Conservation (phyloP, 2,797 vertebrate species). For the Sebastes flavidus region DNA sequence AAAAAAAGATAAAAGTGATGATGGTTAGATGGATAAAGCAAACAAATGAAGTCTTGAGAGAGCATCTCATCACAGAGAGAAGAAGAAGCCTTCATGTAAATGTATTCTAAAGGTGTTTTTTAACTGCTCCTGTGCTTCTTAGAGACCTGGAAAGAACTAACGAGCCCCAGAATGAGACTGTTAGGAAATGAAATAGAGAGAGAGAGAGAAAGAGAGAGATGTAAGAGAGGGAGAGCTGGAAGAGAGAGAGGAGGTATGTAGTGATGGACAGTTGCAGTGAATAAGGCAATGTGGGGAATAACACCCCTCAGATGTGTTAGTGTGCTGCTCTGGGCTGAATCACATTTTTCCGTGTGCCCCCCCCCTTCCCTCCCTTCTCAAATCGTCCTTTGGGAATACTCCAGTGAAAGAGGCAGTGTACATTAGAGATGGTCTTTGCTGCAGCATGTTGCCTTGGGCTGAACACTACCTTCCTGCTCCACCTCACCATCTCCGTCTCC, state of each 20-base stretch:
- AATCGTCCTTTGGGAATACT: background rate
- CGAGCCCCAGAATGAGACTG: background rate
- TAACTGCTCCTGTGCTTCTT: background rate
- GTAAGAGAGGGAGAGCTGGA: background rate
- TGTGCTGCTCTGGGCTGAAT: background rate
- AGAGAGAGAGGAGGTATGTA: background rate
- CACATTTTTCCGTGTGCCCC: background rate
- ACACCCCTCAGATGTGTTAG: background rate
- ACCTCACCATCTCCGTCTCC: background rate
- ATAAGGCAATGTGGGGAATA: background rate
- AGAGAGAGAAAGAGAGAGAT: background rate
- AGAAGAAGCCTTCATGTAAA: background rate
- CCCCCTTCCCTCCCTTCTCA: background rate
- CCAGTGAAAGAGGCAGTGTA: background rate
- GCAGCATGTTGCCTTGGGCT: background rate
- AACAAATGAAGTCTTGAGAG: background rate
- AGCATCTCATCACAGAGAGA: background rate
- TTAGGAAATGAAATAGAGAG: background rate
- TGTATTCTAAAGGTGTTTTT: background rate
- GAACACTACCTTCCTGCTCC: background rate
- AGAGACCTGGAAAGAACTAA: conserved; percentile 18
- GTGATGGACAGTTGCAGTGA: conserved; percentile 24
- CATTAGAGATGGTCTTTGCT: background rate
- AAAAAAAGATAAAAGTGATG: background rate
- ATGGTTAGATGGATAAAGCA: background rate